Evolutionary conservation across 2,797 vertebrate species (phyloP).

Genomic region (Pseudopleuronectes americanus): DNA sequence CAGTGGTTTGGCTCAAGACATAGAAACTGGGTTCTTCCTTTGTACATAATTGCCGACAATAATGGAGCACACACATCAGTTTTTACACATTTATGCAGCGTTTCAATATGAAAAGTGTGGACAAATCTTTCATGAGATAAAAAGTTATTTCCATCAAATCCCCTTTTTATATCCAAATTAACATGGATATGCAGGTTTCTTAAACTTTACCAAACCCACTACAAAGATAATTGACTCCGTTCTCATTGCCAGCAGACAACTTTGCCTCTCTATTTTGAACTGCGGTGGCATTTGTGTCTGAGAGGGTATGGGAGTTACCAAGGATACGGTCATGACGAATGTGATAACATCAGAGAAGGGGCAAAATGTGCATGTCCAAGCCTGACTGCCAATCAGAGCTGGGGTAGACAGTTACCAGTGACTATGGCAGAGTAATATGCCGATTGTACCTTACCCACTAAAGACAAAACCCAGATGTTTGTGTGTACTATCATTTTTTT

Average conservation of each 20-base stretch:
- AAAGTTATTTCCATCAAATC: no score
- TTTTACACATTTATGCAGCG: slow-evolving; percentile 6
- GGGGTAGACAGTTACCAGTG: neutral
- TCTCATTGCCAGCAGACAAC: no score
- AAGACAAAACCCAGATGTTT: neutral
- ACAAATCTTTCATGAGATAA: no score
- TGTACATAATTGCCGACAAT: slow-evolving; percentile 30
- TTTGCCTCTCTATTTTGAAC: neutral
- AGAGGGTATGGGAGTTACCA: neutral
- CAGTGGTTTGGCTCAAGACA: slow-evolving; percentile 2
- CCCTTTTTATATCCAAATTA: neutral
- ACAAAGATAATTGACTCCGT: neutral
- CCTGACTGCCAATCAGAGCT: neutral
- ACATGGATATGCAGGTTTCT: neutral
- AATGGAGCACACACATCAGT: neutral
- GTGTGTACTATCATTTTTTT: no score
- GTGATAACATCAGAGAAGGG: neutral
- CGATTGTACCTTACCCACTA: neutral
- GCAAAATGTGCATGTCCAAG: neutral
- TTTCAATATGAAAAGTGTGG: neutral
- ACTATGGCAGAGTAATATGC: neutral
- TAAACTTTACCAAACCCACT: neutral
- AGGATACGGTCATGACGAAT: neutral
- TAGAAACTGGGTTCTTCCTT: slow-evolving; percentile 15
- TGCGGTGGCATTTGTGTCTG: neutral